Base-by-base conservation (phyloP, 2,888 invertebrate genomes). In the Polyommatus icarus region DNA sequence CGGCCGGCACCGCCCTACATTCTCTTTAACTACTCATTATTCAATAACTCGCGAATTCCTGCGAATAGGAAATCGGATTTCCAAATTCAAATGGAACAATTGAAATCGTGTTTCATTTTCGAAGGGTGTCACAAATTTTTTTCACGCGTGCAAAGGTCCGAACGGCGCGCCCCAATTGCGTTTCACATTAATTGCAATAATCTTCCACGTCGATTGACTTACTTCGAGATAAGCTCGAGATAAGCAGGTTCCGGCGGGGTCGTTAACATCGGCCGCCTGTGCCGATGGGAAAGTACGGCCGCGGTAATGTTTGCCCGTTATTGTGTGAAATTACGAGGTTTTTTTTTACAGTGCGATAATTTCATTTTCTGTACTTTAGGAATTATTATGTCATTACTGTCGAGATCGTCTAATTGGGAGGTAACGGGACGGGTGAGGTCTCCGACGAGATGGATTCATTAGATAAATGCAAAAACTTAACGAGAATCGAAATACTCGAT, bases 1-100 rank as follows among this genome's bases (percentile, higher is more conserved):
- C 20, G 57, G 84, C 83, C 84, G 85, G 86, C 86, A 87, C 85
- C 87, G 87, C 84, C 85, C 87, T 86, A 89, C 89, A 90, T 89
- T 90, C 89, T 90, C 90, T 86, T 86, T 81, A 82, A 81, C 82
- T 84, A 83, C 78, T 82, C 77, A 12, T 73, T 77, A 79, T 79
- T 79, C 77, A 77, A 67, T 54, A 10, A 59, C 24, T 46, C 18
- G 73, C 40, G 6, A 67, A 61, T 76, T 46, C 46, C 61, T 29
- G 20, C 20, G 4, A 15, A n/a, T n/a, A 15, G 32, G 18, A 3
- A n/a, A 36, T 5, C 4, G 4, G 18, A 1, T 4, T 54, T 54
- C 54, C 54, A 20, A n/a, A 20, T 40, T 36, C 0, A 15, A 72
- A 24, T 46, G 24, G 40, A 32, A 32, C 24, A 40, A 1, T 15